Conservation (phyloP, 1,140 invertebrate genomes). For the Cylas formicarius region DNA sequence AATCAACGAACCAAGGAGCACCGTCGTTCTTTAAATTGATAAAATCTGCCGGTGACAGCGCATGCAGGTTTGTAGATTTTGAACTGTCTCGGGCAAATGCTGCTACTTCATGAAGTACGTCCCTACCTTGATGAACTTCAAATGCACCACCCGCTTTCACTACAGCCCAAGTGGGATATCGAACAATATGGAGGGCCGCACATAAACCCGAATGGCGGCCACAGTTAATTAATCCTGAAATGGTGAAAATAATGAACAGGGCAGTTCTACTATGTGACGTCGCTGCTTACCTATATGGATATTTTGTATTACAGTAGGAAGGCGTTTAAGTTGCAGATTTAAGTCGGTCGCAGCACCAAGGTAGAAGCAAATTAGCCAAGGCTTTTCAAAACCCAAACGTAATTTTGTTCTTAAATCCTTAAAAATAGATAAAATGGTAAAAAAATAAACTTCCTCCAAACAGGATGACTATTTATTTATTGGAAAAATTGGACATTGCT, state of each 20-base stretch:
- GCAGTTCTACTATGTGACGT: background rate
- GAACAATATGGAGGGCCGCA: constrained; percentile 47
- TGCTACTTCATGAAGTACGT: constrained; percentile 57
- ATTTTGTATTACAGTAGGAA: constrained; percentile 52
- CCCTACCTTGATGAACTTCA: constrained; percentile 63
- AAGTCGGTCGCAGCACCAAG: constrained; percentile 47
- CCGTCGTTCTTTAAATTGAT: constrained; percentile 44
- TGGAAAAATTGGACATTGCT: no score
- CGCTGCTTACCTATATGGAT: constrained; percentile 49
- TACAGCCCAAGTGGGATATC: constrained; percentile 64
- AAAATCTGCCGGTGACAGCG: constrained; percentile 56
- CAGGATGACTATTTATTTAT: background rate
- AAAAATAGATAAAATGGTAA: constrained; percentile 21
- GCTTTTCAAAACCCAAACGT: constrained; percentile 36
- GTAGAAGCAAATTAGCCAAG: constrained; percentile 63
- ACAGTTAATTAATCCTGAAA: constrained; percentile 57
- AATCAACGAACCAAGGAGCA: constrained; percentile 65
- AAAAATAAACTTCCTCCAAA: constrained; percentile 1
- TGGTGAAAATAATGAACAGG: no score
- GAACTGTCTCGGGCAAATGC: constrained; percentile 61
- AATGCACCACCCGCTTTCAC: constrained; percentile 63
- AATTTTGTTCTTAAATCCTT: constrained; percentile 44
- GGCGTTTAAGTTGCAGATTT: constrained; percentile 52
- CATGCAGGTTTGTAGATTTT: constrained; percentile 55
- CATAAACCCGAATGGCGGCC: constrained; percentile 49